These are phyloP conservation scores for Elgaria multicarinata DNA, from an alignment of 2,113 vertebrate species.

Conservation along the genomic window DNA sequence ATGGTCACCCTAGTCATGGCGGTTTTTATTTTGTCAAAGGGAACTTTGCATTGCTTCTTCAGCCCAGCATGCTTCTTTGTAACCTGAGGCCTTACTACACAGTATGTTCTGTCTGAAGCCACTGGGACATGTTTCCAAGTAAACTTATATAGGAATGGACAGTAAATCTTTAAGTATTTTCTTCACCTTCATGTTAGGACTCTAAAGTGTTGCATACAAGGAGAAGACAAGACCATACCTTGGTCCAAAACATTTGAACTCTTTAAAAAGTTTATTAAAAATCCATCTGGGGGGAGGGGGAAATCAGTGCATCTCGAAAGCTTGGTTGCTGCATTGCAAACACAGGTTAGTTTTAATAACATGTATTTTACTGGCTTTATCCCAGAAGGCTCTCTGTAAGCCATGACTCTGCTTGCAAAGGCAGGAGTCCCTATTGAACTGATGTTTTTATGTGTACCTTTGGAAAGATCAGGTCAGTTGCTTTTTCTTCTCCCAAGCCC, in stretches of 20 bases:
- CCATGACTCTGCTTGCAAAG: neutral
- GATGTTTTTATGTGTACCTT: neutral
- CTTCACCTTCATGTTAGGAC: neutral
- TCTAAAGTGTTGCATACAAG: neutral
- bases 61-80: neutral
- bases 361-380: neutral
- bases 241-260: neutral
- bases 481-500: neutral
- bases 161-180: neutral
- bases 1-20: too few relatives aligned
- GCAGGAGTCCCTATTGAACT: neutral
- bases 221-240: neutral
- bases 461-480: neutral
- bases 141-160: neutral
- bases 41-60: neutral
- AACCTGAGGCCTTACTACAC: neutral
- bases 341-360: neutral
- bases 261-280: neutral
- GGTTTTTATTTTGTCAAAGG: neutral
- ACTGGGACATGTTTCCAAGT: too few relatives aligned
- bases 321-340: neutral
- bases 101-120: neutral
- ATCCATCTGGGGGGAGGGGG: neutral
- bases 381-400: neutral
- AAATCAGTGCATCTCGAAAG: neutral